Evolutionary conservation across 2,113 vertebrate genomes (phyloP).

Genomic region (Platycercus adscitus): DNA sequence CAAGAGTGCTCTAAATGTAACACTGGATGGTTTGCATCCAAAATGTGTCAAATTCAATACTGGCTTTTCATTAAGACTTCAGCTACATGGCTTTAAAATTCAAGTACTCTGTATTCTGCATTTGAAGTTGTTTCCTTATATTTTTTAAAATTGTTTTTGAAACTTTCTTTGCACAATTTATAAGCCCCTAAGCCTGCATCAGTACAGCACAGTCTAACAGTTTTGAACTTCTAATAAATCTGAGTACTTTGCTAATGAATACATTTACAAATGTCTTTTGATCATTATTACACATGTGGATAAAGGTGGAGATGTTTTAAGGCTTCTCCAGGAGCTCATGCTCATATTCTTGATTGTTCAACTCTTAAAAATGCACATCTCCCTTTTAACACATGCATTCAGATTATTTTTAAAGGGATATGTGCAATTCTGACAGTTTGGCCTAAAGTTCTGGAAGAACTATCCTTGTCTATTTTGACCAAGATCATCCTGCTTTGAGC

Average conservation of each 20-base stretch:
- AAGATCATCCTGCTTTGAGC: background rate
- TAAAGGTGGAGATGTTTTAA: background rate
- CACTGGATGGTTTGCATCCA: slow-evolving; percentile 64
- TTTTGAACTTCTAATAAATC: background rate
- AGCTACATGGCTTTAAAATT: slow-evolving; percentile 2
- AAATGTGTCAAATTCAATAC: slow-evolving; percentile 53
- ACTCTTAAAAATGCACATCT: background rate
- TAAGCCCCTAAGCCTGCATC: background rate
- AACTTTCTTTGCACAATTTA: background rate
- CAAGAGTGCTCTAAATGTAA: slow-evolving; percentile 67
- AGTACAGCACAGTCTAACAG: background rate
- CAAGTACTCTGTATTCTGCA: background rate
- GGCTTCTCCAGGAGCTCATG: background rate
- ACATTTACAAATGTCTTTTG: background rate
- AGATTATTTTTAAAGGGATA: background rate
- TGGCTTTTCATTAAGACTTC: slow-evolving; percentile 56
- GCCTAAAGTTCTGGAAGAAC: background rate
- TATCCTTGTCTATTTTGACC: background rate
- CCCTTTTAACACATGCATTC: background rate
- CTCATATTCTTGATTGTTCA: background rate
- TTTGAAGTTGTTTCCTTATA: background rate
- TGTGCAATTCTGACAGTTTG: background rate
- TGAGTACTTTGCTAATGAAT: background rate
- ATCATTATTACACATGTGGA: background rate
- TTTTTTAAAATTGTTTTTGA: background rate